Evolutionary conservation across 2,888 invertebrate genomes (phyloP).

Genomic region (Sthenelais limicola): DNA sequence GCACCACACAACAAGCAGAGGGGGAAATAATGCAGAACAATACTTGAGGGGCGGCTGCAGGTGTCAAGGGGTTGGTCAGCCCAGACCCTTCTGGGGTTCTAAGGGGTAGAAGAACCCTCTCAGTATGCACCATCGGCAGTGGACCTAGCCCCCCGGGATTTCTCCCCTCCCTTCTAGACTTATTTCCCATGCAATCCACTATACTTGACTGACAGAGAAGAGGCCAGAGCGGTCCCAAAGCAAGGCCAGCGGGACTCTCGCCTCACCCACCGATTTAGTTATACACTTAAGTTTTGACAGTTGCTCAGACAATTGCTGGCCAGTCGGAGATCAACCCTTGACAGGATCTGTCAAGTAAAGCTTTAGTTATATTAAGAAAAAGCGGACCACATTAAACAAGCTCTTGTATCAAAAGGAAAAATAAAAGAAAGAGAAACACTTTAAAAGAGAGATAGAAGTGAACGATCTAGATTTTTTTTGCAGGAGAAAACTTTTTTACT

Average conservation of each 20-base stretch:
- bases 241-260: constrained; percentile 2
- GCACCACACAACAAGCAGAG: too few relatives aligned
- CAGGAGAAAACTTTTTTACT: too few relatives aligned
- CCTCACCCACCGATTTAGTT: constrained; percentile 23
- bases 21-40: too few relatives aligned
- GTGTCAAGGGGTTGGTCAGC: neutral
- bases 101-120: neutral
- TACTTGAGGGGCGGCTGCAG: neutral
- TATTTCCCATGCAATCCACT: constrained; percentile 2
- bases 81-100: too few relatives aligned
- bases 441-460: too few relatives aligned
- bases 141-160: neutral
- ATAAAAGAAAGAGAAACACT: too few relatives aligned
- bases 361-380: too few relatives aligned
- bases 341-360: constrained; percentile 17
- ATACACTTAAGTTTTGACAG: neutral
- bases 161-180: neutral
- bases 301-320: neutral
- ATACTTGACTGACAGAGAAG: neutral
- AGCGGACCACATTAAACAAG: too few relatives aligned
- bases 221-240: constrained; percentile 12
- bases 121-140: constrained; percentile 1
- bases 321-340: neutral
- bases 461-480: too few relatives aligned
- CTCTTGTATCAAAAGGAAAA: too few relatives aligned